These are phyloP conservation scores for Thera britannica DNA, from an alignment of 2,888 invertebrate genomes.

Conservation along the genomic window DNA sequence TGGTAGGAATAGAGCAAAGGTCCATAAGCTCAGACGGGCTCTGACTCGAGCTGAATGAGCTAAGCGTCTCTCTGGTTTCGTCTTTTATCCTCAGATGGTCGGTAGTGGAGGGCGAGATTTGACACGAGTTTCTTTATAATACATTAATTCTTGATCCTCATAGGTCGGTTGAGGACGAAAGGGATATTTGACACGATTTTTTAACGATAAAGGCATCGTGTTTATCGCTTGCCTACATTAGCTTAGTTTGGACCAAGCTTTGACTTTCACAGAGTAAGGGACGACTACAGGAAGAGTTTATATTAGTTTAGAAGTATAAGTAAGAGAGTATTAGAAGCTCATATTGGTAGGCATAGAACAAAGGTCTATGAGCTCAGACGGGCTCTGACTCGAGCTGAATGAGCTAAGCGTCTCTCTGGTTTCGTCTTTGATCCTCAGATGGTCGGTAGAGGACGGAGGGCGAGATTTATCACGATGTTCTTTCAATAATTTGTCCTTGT, in stretches of 20 bases:
- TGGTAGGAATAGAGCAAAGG: constrained; percentile 71
- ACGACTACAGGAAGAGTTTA: too few relatives aligned
- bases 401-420: constrained; percentile 91
- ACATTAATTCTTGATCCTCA: neutral
- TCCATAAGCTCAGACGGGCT: constrained; percentile 85
- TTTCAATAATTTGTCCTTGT: constrained; percentile 72
- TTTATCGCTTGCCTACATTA: too few relatives aligned
- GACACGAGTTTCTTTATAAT: constrained; percentile 76
- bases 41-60: constrained; percentile 90
- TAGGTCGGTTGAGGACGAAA: too few relatives aligned
- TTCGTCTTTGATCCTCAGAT: constrained; percentile 88
- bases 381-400: constrained; percentile 90
- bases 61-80: constrained; percentile 90
- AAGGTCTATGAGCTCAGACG: constrained; percentile 77
- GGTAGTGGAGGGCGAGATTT: constrained; percentile 65
- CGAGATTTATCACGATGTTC: constrained; percentile 75
- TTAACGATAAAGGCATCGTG: too few relatives aligned
- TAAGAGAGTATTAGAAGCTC: constrained; percentile 23
- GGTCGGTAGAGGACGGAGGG: constrained; percentile 75
- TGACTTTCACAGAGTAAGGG: too few relatives aligned
- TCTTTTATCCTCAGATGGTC: constrained; percentile 87
- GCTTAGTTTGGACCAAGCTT: too few relatives aligned
- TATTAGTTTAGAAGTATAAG: too few relatives aligned
- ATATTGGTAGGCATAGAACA: constrained; percentile 75
- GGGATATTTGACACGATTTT: too few relatives aligned